Conservation (phyloP, 2,113 vertebrate genomes). For the Brachypodius melanocephalos region DNA sequence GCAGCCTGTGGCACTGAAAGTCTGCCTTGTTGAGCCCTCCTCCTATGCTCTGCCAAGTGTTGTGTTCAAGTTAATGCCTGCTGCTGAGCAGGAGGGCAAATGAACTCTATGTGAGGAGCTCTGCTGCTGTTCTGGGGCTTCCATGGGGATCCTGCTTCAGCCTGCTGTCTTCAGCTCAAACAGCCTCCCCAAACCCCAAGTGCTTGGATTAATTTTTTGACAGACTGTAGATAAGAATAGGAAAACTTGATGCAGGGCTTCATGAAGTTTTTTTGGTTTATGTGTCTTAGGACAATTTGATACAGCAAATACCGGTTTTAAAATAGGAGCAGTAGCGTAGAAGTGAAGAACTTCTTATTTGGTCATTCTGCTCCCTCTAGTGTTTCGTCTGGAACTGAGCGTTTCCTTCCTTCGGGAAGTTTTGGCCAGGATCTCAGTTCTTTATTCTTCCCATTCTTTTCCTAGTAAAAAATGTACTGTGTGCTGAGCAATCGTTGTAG, state of each 20-base stretch:
- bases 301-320: accelerated
- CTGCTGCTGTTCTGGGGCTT: neutral
- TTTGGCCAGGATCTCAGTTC: accelerated
- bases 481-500: neutral
- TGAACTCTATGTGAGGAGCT: accelerated
- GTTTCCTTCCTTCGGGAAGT: neutral
- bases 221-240: neutral
- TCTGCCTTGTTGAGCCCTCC: neutral
- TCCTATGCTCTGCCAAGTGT: accelerated
- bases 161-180: neutral
- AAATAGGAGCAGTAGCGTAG: accelerated
- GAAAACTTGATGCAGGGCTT: neutral
- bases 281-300: neutral
- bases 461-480: neutral
- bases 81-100: neutral
- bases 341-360: neutral
- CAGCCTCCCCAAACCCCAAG: accelerated
- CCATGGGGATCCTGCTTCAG: neutral
- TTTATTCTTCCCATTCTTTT: neutral
- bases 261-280: neutral
- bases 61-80: neutral
- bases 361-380: constrained; percentile 14
- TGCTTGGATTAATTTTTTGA: neutral
- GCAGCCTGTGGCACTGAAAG: neutral
- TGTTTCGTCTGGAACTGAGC: neutral